These are phyloP conservation scores for Ctenoplectra terminalis DNA, from an alignment of 1,140 invertebrate species.

Conservation along the genomic window DNA sequence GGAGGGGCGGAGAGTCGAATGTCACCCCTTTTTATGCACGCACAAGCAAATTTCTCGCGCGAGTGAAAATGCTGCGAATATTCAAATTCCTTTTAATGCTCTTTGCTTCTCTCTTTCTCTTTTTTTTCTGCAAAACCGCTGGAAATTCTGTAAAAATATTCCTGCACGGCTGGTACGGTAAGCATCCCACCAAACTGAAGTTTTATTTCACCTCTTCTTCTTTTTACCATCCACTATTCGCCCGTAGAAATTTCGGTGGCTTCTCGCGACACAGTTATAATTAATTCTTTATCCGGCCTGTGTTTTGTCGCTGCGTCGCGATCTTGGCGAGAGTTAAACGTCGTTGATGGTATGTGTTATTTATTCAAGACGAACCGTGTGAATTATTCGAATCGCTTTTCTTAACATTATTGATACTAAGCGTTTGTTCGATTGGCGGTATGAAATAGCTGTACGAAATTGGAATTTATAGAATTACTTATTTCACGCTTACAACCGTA, in stretches of 20 bases:
- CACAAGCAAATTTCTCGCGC: slow-evolving; percentile 28
- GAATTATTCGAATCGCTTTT: background rate
- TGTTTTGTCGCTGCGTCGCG: background rate
- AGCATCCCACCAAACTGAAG: background rate
- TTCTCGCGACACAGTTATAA: background rate
- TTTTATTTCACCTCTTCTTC: background rate
- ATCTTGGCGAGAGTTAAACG: slow-evolving; percentile 7
- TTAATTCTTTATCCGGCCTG: slow-evolving; percentile 7
- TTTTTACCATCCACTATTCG: background rate
- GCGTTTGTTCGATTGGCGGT: too few relatives aligned
- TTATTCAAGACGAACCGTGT: background rate
- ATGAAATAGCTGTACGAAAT: too few relatives aligned
- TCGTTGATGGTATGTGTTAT: background rate
- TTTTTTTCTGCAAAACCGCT: background rate
- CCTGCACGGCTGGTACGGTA: background rate
- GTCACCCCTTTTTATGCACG: background rate
- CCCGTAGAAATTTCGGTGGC: background rate
- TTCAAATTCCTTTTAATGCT: background rate
- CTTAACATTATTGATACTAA: too few relatives aligned
- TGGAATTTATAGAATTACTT: too few relatives aligned
- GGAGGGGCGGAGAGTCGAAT: background rate
- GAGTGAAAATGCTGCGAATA: too few relatives aligned
- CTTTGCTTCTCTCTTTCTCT: background rate
- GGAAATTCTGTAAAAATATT: slow-evolving; percentile 9
- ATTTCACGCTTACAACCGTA: too few relatives aligned